phyloP scores from a whole-genome alignment of 2,888 invertebrate genomes.

The Incurvaria masculella region DNA sequence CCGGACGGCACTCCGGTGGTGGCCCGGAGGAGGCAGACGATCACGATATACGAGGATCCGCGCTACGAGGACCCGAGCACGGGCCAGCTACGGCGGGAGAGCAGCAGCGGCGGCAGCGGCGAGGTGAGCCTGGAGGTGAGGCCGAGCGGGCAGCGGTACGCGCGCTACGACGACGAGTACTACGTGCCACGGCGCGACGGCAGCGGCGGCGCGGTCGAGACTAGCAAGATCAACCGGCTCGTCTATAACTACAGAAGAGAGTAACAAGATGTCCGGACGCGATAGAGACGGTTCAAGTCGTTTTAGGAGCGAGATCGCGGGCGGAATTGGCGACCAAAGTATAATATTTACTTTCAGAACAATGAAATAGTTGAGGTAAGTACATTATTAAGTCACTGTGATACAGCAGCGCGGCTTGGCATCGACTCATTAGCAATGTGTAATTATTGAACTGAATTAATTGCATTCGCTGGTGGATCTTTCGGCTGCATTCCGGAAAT shows the following conservation, averaged over 20 bases:
- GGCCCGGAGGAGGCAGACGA: conserved; percentile 46
- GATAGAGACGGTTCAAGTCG: no score
- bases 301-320: no score
- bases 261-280: no score
- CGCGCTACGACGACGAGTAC: conserved; percentile 44
- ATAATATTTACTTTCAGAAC: no score
- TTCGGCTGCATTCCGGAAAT: no score
- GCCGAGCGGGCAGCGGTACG: conserved; percentile 45
- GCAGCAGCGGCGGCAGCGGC: conserved; percentile 37
- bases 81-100: conserved; percentile 36
- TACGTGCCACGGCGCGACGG: conserved; percentile 22
- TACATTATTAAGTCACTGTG: no score
- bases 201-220: conserved; percentile 33
- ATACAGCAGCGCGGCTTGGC: no score
- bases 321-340: no score
- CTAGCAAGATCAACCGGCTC: conserved; percentile 49
- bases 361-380: no score
- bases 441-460: no score
- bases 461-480: no score
- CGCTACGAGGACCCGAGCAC: conserved; percentile 40
- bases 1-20: conserved; percentile 40
- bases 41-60: conserved; percentile 52
- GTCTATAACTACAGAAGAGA: conserved; percentile 50
- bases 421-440: no score
- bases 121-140: conserved; percentile 42